Evolutionary conservation across 2,113 vertebrate genomes (phyloP).

Genomic region (Chaetodon auriga): DNA sequence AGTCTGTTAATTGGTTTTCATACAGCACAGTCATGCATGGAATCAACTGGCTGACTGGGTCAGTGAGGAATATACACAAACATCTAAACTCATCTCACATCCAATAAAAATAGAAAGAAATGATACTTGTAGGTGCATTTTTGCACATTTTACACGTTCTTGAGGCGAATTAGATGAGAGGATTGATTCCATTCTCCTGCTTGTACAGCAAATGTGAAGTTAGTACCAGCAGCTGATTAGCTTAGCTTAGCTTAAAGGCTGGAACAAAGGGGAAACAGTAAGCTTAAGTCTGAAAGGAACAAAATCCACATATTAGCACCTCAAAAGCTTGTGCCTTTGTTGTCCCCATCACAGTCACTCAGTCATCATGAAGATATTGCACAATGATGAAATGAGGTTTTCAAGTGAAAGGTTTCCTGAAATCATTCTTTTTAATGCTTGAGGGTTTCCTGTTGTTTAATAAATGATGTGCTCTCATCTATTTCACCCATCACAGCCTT

Average conservation of each 20-base stretch:
- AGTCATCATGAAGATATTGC: too few relatives aligned
- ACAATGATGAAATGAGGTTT: too few relatives aligned
- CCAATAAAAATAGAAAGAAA: not conserved
- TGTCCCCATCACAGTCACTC: too few relatives aligned
- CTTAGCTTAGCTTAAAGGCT: not conserved
- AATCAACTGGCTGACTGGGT: not conserved
- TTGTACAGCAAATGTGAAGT: not conserved
- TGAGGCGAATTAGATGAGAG: not conserved
- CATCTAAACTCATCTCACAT: not conserved
- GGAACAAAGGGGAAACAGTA: not conserved
- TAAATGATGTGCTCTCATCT: too few relatives aligned
- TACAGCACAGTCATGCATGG: not conserved
- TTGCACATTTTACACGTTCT: not conserved
- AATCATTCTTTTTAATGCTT: too few relatives aligned
- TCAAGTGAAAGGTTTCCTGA: too few relatives aligned
- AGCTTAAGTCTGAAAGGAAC: not conserved
- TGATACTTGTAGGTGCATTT: not conserved
- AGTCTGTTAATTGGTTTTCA: not conserved
- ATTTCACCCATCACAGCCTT: too few relatives aligned
- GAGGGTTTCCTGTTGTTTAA: too few relatives aligned
- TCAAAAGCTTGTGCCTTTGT: not conserved
- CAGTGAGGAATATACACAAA: not conserved
- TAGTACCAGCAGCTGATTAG: not conserved
- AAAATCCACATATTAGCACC: not conserved
- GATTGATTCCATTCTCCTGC: not conserved